A percentile compares a stretch with the other conserved stretches of the same genome.
Evolutionary conservation across 2,888 invertebrate species (phyloP).

Genomic region (Philaethria dido): DNA sequence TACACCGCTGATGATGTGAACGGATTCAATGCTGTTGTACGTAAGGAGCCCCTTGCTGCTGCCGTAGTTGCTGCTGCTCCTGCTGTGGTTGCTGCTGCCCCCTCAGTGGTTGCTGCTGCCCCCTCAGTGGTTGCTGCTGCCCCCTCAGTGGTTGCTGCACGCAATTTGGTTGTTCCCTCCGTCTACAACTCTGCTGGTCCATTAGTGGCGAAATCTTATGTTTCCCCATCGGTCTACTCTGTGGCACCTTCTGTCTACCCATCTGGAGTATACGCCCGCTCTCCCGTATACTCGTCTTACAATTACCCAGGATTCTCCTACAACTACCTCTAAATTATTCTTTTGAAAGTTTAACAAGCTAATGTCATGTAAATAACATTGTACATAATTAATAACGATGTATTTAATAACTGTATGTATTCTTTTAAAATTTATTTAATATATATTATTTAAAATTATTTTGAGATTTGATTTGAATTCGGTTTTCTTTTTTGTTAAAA

Average conservation of each 20-base stretch:
- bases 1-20: conserved; percentile 79
- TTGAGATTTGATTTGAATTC: too few relatives aligned
- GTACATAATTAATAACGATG: background rate
- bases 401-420: background rate
- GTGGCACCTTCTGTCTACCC: conserved; percentile 46
- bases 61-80: conserved; percentile 45
- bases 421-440: background rate
- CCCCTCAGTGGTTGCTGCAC: conserved; percentile 17
- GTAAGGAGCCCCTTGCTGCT: conserved; percentile 70
- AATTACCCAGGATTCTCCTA: conserved; percentile 23
- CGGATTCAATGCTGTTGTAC: conserved; percentile 83
- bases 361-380: conserved; percentile 16
- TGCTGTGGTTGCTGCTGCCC: conserved; percentile 21
- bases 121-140: conserved; percentile 40
- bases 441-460: background rate
- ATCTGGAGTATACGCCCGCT: conserved; percentile 1
- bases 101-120: conserved; percentile 42
- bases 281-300: conserved; percentile 28
- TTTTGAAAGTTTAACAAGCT: background rate
- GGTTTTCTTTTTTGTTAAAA: too few relatives aligned
- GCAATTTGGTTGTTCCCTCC: conserved; percentile 12
- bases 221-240: conserved; percentile 29
- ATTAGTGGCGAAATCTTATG: background rate
- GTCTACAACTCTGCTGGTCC: conserved; percentile 11
- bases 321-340: conserved; percentile 21